Conservation (phyloP, 2,797 vertebrate genomes). For the Diplodus sargus region DNA sequence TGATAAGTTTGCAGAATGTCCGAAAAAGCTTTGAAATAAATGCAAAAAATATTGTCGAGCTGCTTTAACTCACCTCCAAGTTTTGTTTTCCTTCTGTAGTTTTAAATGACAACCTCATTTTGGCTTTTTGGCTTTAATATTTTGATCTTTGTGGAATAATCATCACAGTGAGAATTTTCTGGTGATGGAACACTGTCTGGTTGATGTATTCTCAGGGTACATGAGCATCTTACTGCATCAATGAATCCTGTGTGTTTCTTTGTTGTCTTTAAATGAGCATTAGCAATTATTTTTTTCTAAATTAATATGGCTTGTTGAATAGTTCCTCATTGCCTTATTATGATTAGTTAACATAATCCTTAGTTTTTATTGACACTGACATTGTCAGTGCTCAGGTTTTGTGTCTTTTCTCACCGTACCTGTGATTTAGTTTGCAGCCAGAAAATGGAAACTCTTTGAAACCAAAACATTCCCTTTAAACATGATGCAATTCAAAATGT, state of each 20-base stretch:
- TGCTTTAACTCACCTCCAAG: background rate
- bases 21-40: background rate
- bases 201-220: too few relatives aligned
- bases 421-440: conserved; percentile 12
- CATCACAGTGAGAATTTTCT: too few relatives aligned
- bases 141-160: too few relatives aligned
- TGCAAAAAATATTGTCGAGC: background rate
- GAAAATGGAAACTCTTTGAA: background rate
- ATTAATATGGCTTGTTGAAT: too few relatives aligned
- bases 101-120: background rate
- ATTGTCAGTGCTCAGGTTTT: background rate
- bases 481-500: conserved; percentile 1
- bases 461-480: background rate
- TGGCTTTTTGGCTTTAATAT: too few relatives aligned
- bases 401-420: background rate
- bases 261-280: too few relatives aligned
- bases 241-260: too few relatives aligned
- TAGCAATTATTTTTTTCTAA: too few relatives aligned
- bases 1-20: background rate
- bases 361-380: background rate
- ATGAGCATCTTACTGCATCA: too few relatives aligned
- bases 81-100: too few relatives aligned
- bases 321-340: too few relatives aligned
- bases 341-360: background rate
- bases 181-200: too few relatives aligned